Conservation (phyloP, 2,113 vertebrate species). For the Salvelinus alpinus region DNA sequence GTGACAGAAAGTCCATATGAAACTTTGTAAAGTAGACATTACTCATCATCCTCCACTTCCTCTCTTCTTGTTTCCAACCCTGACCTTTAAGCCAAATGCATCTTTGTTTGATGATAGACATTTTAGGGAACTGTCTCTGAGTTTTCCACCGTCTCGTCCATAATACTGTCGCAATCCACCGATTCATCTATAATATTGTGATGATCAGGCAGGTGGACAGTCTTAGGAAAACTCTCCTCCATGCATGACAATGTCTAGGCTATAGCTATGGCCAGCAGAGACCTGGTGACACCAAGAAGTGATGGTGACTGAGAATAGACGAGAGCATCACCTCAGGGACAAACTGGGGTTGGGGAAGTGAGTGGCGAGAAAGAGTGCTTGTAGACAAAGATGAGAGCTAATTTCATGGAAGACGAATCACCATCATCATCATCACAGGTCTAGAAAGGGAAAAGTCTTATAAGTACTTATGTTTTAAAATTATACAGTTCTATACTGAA, state of each 20-base stretch:
- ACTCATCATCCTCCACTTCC: neutral
- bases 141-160: neutral
- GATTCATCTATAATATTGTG: neutral
- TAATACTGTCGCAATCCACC: neutral
- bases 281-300: neutral
- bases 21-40: neutral
- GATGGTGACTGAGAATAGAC: neutral
- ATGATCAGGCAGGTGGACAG: constrained; percentile 19
- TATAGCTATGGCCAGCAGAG: neutral
- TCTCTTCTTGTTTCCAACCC: neutral
- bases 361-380: no score
- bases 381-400: no score
- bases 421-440: neutral
- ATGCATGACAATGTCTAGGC: constrained; percentile 15
- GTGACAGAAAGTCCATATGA: neutral
- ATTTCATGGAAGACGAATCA: neutral
- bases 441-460: no score
- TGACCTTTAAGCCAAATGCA: neutral
- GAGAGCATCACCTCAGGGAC: neutral
- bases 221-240: constrained; percentile 14
- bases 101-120: neutral
- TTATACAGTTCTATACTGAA: neutral
- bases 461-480: no score
- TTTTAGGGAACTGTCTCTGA: neutral
- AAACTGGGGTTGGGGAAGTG: no score